Conservation (phyloP, 2,888 invertebrate species). For the Hartigia nigra region DNA sequence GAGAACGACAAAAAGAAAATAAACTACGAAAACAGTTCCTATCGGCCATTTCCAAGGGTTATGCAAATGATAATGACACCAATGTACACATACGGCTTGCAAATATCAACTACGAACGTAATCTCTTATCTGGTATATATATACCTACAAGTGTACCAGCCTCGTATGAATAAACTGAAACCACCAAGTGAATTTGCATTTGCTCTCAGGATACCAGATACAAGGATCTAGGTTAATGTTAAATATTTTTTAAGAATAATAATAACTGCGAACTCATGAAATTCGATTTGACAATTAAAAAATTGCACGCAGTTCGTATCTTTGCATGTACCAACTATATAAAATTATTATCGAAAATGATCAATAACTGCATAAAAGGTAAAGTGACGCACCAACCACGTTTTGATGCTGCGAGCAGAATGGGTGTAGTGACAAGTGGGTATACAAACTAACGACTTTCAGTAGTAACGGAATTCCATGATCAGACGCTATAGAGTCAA, state of each 20-base stretch:
- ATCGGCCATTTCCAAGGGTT: not conserved
- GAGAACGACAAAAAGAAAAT: not conserved
- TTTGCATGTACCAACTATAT: not conserved
- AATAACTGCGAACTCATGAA: not conserved
- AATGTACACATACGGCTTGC: slow-evolving; percentile 16
- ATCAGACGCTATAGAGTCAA: not conserved
- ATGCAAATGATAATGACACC: slow-evolving; percentile 12
- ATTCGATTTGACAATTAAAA: not conserved
- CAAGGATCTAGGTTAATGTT: not conserved
- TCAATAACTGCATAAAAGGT: not conserved
- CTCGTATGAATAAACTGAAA: not conserved
- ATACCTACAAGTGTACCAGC: not conserved
- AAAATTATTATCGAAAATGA: not conserved
- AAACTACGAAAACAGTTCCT: not conserved
- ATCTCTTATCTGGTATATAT: slow-evolving; percentile 25
- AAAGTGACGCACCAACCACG: not conserved
- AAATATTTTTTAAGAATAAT: not conserved
- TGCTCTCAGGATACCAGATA: not conserved
- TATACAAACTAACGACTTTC: not conserved
- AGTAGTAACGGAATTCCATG: not conserved
- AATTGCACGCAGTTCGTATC: not conserved
- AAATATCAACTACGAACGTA: slow-evolving; percentile 18
- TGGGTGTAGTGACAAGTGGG: not conserved
- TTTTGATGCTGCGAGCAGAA: not conserved
- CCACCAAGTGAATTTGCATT: not conserved